Evolutionary conservation across 2,888 invertebrate species (phyloP), one percentile per base, ranked within the genome.

Genomic region (Andrena marginata): DNA sequence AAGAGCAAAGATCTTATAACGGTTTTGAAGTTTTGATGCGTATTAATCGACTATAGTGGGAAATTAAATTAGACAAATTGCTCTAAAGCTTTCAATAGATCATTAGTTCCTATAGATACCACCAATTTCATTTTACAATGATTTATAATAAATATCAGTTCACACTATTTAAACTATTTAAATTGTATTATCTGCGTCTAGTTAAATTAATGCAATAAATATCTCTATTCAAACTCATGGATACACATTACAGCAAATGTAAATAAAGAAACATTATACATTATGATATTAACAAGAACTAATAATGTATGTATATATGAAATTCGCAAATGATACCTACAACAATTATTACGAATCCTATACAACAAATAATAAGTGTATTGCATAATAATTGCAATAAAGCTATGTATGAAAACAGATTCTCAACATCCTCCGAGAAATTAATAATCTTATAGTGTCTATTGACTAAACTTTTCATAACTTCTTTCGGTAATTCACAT

Each of bases 301-400:
- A 3, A 51, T 20, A 51, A 67, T 2, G 20, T 13, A 23, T n/a
- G 13, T 4, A 16, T 42, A 48, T 10, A 51, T 42, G 13, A 13
- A 10, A 7, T n/a, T 33, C 23, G 2, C 2, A 33, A 13, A 54
- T 26, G 2, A 63, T 49, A 87, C 86, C 85, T 64, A 90, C 90
- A n/a, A 80, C 77, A 42, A 88, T 65, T 20, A 90, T 80, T 73
- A 82, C 56, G 31, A 89, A 89, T 13, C 86, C 89, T 59, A 85
- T 75, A 10, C 85, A 77, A 62, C 89, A 89, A 26, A 87, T 88
- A 16, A 88, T 65, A 13, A 89, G 23, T 3, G 86, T 88, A 42
- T 87, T 85, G 54, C 77, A 85, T 1, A 89, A 59, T 1, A 89
- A 77, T 35, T 90, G 90, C 13, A 89, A 62, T 42, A 90, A 76